Evolutionary conservation across 2,888 invertebrate species (phyloP).

Genomic region (Drosophila tanythrix): DNA sequence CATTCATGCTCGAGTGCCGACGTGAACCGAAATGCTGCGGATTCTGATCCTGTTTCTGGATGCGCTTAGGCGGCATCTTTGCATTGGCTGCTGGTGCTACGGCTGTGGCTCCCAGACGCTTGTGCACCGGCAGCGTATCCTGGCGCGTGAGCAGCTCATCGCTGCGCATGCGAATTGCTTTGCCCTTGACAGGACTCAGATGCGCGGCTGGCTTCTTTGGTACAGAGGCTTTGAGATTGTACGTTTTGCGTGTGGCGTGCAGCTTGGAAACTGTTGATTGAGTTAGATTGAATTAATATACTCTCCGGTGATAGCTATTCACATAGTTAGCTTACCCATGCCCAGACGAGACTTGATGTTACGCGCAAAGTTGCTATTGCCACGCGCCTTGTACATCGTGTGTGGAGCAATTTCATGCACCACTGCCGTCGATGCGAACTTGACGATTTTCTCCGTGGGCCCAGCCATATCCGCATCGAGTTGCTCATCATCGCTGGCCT

Average conservation of each 20-base stretch:
- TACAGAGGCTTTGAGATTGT: constrained; percentile 80
- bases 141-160: constrained; percentile 79
- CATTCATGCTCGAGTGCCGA: constrained; percentile 60
- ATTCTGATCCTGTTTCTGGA: constrained; percentile 23
- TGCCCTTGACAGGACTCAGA: constrained; percentile 73
- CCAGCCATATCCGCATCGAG: constrained; percentile 49
- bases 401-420: constrained; percentile 84
- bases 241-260: constrained; percentile 79
- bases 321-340: constrained; percentile 38
- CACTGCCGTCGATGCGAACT: constrained; percentile 85
- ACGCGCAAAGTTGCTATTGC: constrained; percentile 57
- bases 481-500: constrained; percentile 16
- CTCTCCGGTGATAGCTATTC: too few relatives aligned
- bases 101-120: constrained; percentile 71
- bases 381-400: constrained; percentile 48
- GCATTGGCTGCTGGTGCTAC: constrained; percentile 8
- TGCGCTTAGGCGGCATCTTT: constrained; percentile 17
- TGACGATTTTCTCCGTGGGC: constrained; percentile 82
- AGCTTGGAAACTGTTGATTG: constrained; percentile 71
- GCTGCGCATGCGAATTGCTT: constrained; percentile 81
- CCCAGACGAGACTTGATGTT: constrained; percentile 80
- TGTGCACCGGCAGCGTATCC: constrained; percentile 79
- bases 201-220: constrained; percentile 62
- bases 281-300: not conserved
- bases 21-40: constrained; percentile 33